A percentile compares a stretch with the other conserved stretches of the same genome.
These are phyloP conservation scores for Ochropleura plecta DNA, from an alignment of 2,888 invertebrate species.

Conservation along the genomic window DNA sequence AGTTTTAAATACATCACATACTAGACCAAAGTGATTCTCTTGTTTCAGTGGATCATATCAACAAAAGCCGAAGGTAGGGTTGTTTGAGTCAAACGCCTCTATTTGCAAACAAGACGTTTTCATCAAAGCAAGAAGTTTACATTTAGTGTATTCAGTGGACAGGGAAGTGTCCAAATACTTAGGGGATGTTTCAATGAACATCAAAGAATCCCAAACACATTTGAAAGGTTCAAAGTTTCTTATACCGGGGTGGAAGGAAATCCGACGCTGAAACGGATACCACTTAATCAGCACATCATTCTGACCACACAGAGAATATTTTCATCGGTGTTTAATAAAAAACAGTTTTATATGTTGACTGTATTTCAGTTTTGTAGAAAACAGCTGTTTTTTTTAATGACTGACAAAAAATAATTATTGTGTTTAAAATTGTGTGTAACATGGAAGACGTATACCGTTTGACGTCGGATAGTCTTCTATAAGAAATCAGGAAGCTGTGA, in stretches of 20 bases:
- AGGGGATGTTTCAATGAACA: constrained; percentile 11
- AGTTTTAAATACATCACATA: too few relatives aligned
- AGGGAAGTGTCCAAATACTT: constrained; percentile 13
- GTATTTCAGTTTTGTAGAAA: too few relatives aligned
- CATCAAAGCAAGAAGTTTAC: background rate
- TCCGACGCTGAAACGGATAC: too few relatives aligned
- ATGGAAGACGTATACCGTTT: too few relatives aligned
- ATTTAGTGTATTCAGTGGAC: constrained; percentile 21
- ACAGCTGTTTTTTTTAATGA: too few relatives aligned
- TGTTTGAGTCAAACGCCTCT: background rate
- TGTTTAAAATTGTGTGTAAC: too few relatives aligned
- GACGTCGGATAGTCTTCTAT: background rate
- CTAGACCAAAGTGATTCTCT: constrained; percentile 3
- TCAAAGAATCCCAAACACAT: constrained; percentile 5
- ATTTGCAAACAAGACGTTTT: constrained; percentile 28
- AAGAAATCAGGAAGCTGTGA: background rate
- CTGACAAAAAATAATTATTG: too few relatives aligned
- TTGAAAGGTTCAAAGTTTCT: background rate
- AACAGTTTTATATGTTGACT: too few relatives aligned
- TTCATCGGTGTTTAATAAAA: too few relatives aligned
- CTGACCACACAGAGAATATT: too few relatives aligned
- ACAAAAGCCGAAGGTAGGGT: constrained; percentile 1
- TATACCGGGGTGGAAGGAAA: background rate
- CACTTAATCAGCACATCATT: too few relatives aligned
- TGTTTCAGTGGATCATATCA: background rate